Evolutionary conservation across 2,888 invertebrate genomes (phyloP).

Genomic region (Mythimna loreyi): DNA sequence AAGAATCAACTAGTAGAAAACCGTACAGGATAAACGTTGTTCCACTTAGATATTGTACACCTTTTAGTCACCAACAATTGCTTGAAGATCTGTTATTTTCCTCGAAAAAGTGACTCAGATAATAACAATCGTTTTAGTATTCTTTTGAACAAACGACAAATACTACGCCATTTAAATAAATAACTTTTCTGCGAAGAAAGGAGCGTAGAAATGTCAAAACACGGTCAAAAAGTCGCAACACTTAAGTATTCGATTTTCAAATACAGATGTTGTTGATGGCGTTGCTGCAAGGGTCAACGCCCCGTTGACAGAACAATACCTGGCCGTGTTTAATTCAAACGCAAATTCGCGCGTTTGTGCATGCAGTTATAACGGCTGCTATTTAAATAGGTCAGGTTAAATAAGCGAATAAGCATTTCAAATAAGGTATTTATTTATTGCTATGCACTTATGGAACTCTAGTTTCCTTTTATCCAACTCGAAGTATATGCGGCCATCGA

Average conservation of each 20-base stretch:
- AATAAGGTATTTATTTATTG: neutral
- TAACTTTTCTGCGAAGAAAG: neutral
- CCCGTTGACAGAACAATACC: conserved; percentile 68
- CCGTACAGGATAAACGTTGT: neutral
- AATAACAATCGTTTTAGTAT: neutral
- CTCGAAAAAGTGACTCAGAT: conserved; percentile 12
- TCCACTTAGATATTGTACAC: neutral
- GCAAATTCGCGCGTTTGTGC: conserved; percentile 63
- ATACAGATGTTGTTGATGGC: conserved; percentile 65
- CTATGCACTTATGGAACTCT: neutral
- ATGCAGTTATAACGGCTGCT: conserved; percentile 50
- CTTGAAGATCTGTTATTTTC: neutral
- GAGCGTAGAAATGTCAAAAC: conserved; percentile 7
- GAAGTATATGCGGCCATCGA: neutral
- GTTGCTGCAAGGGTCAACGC: conserved; percentile 57
- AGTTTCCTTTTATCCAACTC: neutral
- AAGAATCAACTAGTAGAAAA: neutral
- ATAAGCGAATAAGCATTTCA: conserved; percentile 20
- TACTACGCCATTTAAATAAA: neutral
- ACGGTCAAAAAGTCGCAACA: conserved; percentile 7
- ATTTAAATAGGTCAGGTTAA: conserved; percentile 51
- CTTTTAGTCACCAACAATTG: neutral
- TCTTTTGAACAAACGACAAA: neutral
- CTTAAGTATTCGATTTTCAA: conserved; percentile 46
- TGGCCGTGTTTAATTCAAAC: conserved; percentile 63